These are phyloP conservation scores for Tokudaia muenninki DNA, from an alignment of 2,797 vertebrate genomes.

Conservation along the genomic window DNA sequence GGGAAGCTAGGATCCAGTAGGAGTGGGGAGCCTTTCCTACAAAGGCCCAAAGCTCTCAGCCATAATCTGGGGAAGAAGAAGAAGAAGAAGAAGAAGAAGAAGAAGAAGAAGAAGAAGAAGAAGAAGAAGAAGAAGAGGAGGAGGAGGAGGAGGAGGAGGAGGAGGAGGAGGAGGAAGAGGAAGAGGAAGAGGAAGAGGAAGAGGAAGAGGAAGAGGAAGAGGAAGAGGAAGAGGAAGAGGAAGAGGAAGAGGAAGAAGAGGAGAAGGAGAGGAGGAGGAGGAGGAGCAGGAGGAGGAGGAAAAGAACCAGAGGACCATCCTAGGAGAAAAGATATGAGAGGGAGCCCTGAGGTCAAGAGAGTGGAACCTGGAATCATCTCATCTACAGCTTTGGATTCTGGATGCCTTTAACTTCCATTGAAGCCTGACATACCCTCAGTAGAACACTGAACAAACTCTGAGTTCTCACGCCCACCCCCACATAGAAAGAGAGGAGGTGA, in stretches of 20 bases:
- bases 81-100: too few species aligned
- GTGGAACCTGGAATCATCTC: not conserved
- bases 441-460: rapidly evolving
- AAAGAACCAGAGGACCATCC: not conserved
- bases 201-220: too few species aligned
- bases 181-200: too few species aligned
- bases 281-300: too few species aligned
- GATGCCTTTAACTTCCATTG: not conserved
- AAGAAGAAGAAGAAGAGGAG: too few species aligned
- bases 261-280: too few species aligned
- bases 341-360: not conserved
- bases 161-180: too few species aligned
- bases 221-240: too few species aligned
- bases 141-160: too few species aligned
- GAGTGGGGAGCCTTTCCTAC: not conserved
- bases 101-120: too few species aligned
- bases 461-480: rapidly evolving
- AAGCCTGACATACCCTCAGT: not conserved
- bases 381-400: not conserved
- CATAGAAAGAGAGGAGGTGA: not conserved
- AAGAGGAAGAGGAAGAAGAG: too few species aligned
- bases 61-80: not conserved
- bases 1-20: too few species aligned
- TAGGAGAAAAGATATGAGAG: not conserved
- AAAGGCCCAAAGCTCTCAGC: not conserved